Conservation (phyloP, 2,113 vertebrate species). For the Baryphthengus martii region DNA sequence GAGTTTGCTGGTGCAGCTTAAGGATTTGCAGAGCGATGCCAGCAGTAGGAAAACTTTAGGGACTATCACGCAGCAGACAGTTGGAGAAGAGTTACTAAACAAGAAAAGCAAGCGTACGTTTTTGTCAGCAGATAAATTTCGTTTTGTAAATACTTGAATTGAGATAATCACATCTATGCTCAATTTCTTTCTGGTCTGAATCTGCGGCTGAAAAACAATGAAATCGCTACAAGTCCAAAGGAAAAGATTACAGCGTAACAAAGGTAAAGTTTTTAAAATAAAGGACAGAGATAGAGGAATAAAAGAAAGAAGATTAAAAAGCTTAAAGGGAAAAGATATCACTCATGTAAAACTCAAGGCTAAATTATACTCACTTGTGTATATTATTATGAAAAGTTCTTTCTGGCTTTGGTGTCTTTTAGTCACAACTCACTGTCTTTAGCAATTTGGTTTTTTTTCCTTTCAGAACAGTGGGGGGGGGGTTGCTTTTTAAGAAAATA, state of each 20-base stretch:
- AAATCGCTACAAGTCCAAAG: background rate
- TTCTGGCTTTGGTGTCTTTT: background rate
- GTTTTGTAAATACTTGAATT: background rate
- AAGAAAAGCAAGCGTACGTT: background rate
- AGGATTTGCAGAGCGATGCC: constrained; percentile 32
- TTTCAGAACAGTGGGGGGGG: background rate
- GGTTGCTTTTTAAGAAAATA: background rate
- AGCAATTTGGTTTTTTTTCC: background rate
- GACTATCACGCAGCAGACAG: background rate
- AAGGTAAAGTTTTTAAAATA: background rate
- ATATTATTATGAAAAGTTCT: background rate
- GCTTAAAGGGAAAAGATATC: background rate
- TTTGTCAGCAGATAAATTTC: background rate
- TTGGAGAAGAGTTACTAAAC: background rate
- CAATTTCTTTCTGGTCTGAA: background rate
- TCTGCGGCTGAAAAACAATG: background rate
- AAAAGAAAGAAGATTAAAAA: background rate
- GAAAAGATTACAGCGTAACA: background rate
- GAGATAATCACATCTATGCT: background rate
- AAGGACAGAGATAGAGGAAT: background rate
- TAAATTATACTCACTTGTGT: background rate
- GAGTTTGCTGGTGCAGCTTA: constrained; percentile 22
- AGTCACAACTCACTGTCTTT: background rate
- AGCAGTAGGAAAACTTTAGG: background rate
- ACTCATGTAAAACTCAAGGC: background rate